Conservation (phyloP, 1,140 invertebrate species). For the Eufriesea mexicana region DNA sequence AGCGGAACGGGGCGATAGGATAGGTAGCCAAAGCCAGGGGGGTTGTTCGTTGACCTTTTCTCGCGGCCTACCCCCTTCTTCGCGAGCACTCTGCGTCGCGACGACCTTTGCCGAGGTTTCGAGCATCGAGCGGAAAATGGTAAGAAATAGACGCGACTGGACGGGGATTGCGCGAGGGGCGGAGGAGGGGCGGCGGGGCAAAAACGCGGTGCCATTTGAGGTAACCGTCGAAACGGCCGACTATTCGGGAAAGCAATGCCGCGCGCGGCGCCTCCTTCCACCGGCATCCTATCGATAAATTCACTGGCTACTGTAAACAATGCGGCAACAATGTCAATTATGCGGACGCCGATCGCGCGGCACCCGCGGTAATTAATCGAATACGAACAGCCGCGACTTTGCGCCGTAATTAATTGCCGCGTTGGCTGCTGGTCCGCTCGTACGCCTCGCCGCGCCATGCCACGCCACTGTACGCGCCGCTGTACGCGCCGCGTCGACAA, state of each 20-base stretch:
- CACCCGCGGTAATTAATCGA: conserved; percentile 55
- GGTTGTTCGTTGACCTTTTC: neutral
- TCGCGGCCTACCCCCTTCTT: no score
- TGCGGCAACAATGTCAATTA: conserved; percentile 81
- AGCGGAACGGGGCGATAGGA: neutral
- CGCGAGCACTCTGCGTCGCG: neutral
- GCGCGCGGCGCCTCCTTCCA: conserved; percentile 36
- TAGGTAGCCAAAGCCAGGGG: neutral
- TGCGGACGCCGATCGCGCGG: conserved; percentile 69
- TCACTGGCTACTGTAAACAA: conserved; percentile 77
- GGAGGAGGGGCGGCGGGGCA: no score
- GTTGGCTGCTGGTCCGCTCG: conserved; percentile 27
- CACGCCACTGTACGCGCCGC: neutral
- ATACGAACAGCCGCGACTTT: conserved; percentile 71
- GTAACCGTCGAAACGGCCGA: conserved; percentile 3
- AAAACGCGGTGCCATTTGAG: neutral
- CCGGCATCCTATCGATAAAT: conserved; percentile 78
- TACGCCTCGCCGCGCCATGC: neutral
- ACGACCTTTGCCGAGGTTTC: neutral
- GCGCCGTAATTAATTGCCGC: conserved; percentile 75
- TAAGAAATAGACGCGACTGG: no score
- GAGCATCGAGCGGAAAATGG: no score
- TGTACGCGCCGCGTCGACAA: neutral
- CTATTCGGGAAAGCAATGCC: conserved; percentile 45
- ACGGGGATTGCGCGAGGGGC: no score